Conservation (phyloP, 2,888 invertebrate species). For the Dascillus cervinus region DNA sequence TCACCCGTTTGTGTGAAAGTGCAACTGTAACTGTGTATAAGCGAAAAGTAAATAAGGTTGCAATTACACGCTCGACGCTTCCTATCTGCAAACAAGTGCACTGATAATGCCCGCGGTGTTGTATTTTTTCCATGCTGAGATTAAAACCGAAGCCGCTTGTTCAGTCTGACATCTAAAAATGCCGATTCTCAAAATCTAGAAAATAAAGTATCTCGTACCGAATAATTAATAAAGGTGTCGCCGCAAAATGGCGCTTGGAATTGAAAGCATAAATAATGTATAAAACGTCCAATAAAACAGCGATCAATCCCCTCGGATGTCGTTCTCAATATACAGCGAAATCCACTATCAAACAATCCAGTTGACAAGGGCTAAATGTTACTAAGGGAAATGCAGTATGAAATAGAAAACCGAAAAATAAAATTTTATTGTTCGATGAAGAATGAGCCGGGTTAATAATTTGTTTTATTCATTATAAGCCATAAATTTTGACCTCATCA, state of each 20-base stretch:
- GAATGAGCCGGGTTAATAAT: too few relatives aligned
- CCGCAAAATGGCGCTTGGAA: constrained; percentile 14
- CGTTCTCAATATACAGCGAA: constrained; percentile 13
- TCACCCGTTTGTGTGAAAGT: constrained; percentile 32
- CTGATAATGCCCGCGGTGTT: constrained; percentile 13
- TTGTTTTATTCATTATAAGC: too few relatives aligned
- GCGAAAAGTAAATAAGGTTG: constrained; percentile 37
- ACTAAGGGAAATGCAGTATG: too few relatives aligned
- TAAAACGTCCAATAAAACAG: constrained; percentile 15
- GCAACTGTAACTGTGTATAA: constrained; percentile 33
- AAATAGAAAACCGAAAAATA: too few relatives aligned
- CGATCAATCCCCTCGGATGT: constrained; percentile 11
- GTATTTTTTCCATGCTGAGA: too few relatives aligned
- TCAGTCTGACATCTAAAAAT: too few relatives aligned
- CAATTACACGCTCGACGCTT: constrained; percentile 37
- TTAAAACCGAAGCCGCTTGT: too few relatives aligned
- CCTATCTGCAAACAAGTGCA: constrained; percentile 19
- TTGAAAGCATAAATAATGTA: constrained; percentile 15
- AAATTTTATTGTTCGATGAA: too few relatives aligned
- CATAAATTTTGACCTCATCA: too few relatives aligned
- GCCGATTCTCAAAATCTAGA: background rate
- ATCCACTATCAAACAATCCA: constrained; percentile 11
- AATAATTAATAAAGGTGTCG: constrained; percentile 11
- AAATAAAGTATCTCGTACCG: too few relatives aligned
- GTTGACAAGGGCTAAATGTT: constrained; percentile 6